Evolutionary conservation across 2,113 vertebrate species (phyloP).

Genomic region (human): GRCh38 chr12:92404001-92404500

Average conservation of each 20-base stretch:
- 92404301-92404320: neutral
- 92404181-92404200: constrained; percentile 11
- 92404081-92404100: constrained; percentile 66
- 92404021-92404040: constrained; percentile 74
- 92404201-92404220: neutral
- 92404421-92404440: neutral
- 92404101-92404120: constrained; percentile 46
- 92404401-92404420: neutral
- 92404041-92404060: constrained; percentile 68
- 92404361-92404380: neutral
- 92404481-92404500: neutral
- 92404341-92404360: neutral
- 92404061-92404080: constrained; percentile 26
- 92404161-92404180: neutral
- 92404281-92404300: neutral
- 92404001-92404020: constrained; percentile 82
- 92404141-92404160: constrained; percentile 63
- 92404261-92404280: neutral
- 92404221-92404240: neutral
- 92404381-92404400: neutral
- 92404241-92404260: neutral
- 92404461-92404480: neutral
- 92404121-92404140: constrained; percentile 53
- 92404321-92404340: constrained; percentile 1
- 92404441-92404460: neutral